These are phyloP conservation scores for Dendropsophus ebraccatus DNA, from an alignment of 2,113 vertebrate genomes.

Conservation along the genomic window DNA sequence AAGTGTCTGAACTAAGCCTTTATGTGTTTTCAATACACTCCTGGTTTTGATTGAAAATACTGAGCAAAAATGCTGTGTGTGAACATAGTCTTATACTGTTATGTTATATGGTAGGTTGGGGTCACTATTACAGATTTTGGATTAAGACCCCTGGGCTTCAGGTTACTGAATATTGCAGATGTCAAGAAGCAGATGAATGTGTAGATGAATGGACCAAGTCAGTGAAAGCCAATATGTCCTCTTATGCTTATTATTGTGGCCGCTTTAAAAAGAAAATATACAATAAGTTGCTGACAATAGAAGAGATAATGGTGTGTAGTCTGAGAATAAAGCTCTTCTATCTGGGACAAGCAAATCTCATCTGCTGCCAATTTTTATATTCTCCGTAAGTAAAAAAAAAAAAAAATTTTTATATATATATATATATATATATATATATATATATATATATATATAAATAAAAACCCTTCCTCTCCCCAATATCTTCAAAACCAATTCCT, in stretches of 20 bases:
- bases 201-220: background rate
- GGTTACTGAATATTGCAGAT: too few relatives aligned
- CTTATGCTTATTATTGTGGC: background rate
- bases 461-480: background rate
- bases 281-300: background rate
- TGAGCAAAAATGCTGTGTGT: too few relatives aligned
- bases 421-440: background rate
- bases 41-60: too few relatives aligned
- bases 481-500: conserved; percentile 44
- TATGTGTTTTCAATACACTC: too few relatives aligned
- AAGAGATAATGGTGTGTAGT: background rate
- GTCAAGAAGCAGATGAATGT: too few relatives aligned
- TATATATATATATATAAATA: background rate
- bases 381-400: background rate
- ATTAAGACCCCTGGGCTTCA: too few relatives aligned
- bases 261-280: background rate
- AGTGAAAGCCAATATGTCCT: background rate
- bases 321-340: background rate
- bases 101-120: too few relatives aligned
- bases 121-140: too few relatives aligned
- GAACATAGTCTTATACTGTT: too few relatives aligned
- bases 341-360: background rate
- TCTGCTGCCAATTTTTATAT: conserved; percentile 23
- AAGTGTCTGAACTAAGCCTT: too few relatives aligned
- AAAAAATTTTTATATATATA: too few relatives aligned